Conservation (phyloP, 2,888 invertebrate species). For the Agrochola lota region DNA sequence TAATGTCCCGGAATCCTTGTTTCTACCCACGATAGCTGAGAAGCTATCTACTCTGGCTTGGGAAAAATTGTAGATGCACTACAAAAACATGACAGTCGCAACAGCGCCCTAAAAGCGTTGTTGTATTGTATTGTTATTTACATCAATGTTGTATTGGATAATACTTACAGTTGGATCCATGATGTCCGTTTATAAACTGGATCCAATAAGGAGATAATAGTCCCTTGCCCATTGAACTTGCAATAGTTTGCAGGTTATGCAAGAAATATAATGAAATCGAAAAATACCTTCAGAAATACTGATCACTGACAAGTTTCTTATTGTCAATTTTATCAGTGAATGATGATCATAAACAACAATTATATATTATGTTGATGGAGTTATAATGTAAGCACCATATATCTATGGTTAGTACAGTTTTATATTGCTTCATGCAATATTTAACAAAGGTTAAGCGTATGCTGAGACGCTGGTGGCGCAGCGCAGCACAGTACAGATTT, state of each 20-base stretch:
- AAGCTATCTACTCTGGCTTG: background rate
- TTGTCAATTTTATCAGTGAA: too few relatives aligned
- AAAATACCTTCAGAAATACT: background rate
- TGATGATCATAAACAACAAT: too few relatives aligned
- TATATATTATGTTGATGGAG: too few relatives aligned
- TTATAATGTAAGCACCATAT: too few relatives aligned
- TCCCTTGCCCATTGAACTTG: background rate
- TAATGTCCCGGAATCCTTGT: background rate
- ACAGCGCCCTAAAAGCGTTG: background rate
- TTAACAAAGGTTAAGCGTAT: too few relatives aligned
- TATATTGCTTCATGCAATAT: too few relatives aligned
- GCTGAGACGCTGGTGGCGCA: too few relatives aligned
- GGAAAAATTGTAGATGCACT: background rate
- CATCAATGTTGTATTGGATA: too few relatives aligned
- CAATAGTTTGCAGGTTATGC: background rate
- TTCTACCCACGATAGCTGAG: background rate
- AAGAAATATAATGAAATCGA: background rate
- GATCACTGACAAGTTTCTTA: background rate
- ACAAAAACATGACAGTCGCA: too few relatives aligned
- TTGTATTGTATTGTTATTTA: background rate
- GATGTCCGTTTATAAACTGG: background rate
- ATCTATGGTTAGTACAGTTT: too few relatives aligned
- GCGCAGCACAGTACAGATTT: too few relatives aligned
- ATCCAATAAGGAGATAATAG: background rate
- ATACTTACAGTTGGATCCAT: slow-evolving; percentile 18